Evolutionary conservation across 2,888 invertebrate genomes (phyloP), one percentile per base, ranked within the genome.

Genomic region (Eulithis prunata): DNA sequence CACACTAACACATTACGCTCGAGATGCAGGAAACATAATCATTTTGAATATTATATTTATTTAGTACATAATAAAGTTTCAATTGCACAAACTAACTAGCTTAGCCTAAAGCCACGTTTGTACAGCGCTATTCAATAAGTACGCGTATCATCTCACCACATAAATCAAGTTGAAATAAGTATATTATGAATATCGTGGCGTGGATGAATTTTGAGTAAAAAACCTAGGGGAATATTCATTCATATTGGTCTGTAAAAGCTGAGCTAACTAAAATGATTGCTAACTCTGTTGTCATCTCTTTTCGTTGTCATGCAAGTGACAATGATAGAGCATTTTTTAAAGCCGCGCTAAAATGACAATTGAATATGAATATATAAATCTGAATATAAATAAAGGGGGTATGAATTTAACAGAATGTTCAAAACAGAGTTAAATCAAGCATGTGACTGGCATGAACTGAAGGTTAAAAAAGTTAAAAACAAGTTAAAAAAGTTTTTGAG

Each of bases 141-240:
- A 28, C 32, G 13, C 7, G 28, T 36, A 41, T 10, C 8, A 41
- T 41, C 41, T 41, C 41, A 41, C 41, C 41, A 11, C 10, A 41
- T 41, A 41, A 21, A 4, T 43, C 43, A 1, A 45, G 45, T n/a
- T n/a, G 11, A 8, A 41, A 8, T 13, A 14, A 14, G 3, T 14
- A 49, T 21, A 49, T 21, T 49, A 10, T 21, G 3, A 21, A 49
- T 21, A 46, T 2, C 14, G 21, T 71, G 73, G 74, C 69, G 72
- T 60, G 74, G 59, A 63, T 72, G 72, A 77, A 73, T 63, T 65
- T 71, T 41, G 3, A 14, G 1, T 14, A 47, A 13, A 14, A 6
- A 41, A 32, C 32, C 3, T 2, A 2, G 4, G 21, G 21, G 21
- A 1, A 21, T 21, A 21, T 21, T 21, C 21, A 21, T 21, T 21